Percentiles rank a stretch among this genome's conserved stretches.
phyloP scores from a whole-genome alignment of 1,140 invertebrate species.

The Drosophila auraria region DNA sequence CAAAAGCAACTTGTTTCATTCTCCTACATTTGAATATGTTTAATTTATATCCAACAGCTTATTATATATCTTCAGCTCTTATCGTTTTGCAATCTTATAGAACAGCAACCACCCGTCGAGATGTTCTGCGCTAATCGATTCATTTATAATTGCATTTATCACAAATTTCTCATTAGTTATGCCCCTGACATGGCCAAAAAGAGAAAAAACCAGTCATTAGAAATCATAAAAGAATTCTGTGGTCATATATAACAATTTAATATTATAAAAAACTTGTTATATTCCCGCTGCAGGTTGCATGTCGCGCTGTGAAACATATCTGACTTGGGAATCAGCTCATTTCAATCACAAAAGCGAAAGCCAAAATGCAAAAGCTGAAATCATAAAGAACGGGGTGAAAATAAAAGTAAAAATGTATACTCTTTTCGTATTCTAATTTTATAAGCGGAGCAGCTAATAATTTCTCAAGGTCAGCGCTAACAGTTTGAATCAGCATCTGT shows the following conservation, averaged over 20 bases:
- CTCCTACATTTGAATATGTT: background rate
- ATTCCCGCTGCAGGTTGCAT: constrained; percentile 29
- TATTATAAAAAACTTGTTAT: constrained; percentile 50
- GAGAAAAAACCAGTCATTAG: constrained; percentile 12
- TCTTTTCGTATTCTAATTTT: constrained; percentile 46
- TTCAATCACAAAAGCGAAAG: constrained; percentile 41
- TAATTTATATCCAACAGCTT: background rate
- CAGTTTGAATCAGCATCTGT: constrained; percentile 31
- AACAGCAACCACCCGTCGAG: background rate
- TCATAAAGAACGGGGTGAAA: constrained; percentile 31
- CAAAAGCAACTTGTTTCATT: background rate
- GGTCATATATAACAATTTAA: constrained; percentile 53
- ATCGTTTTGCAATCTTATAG: constrained; percentile 7
- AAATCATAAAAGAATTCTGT: constrained; percentile 34
- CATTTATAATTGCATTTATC: constrained; percentile 59
- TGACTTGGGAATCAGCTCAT: constrained; percentile 19
- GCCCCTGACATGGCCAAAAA: constrained; percentile 28
- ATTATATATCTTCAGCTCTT: constrained; percentile 6
- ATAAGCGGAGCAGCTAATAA: constrained; percentile 20
- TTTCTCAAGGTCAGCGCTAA: constrained; percentile 35
- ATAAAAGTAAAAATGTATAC: constrained; percentile 17
- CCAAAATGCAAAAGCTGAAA: constrained; percentile 25
- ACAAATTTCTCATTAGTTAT: constrained; percentile 42
- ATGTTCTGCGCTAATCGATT: constrained; percentile 40
- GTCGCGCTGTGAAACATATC: constrained; percentile 17